Base-by-base conservation (phyloP, 2,113 vertebrate species). In the Aplodontia rufa region DNA sequence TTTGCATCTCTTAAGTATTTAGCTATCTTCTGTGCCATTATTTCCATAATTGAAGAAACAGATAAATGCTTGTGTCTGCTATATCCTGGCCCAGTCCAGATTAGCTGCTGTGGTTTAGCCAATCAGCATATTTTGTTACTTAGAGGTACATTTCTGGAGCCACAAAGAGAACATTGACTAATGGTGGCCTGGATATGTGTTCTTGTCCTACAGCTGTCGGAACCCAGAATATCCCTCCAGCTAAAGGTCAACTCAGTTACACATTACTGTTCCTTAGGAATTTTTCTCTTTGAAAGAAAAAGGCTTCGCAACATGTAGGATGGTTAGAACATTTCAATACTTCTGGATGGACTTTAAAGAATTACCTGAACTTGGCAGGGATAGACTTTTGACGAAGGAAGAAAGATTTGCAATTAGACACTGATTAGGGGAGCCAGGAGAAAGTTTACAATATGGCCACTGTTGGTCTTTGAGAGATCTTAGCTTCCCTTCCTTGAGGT, bases 111-210 rank as follows among this genome's bases (percentile, higher is more conserved):
- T 76, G 66, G 11, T 81, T 94, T 81, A 96, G 10, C 22, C 58
- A 95, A 40, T 96, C n/a, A 92, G 30, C 24, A 47, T 49, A 58
- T 91, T 88, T 83, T 49, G 30, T 85, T 75, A 89, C 14, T 89
- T 71, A 4, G 20, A 93, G 58, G 85, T 45, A 60, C 20, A 78
- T 71, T 93, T 95, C 68, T 89, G 32, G 69, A 93, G 10, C 40
- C 87, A 81, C 55, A 68, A 87, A 83, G 62, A 84, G 2, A 30
- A 28, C 32, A 83, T 24, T 78, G 53, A 89, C 40, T 96, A 93
- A 90, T 30, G 14, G 26, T 84, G 42, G 55, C 74, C 76, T 87
- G 35, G 37, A 92, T 71, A 84, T 81, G 20, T 72, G 2, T 91
- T 96, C 55, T 79, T 91, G 26, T 91, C 45, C 76, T 89, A 12